Conservation (phyloP, 37 sponge, comb jelly and placozoan genomes). For the Aphrocallistes beatrix region DNA sequence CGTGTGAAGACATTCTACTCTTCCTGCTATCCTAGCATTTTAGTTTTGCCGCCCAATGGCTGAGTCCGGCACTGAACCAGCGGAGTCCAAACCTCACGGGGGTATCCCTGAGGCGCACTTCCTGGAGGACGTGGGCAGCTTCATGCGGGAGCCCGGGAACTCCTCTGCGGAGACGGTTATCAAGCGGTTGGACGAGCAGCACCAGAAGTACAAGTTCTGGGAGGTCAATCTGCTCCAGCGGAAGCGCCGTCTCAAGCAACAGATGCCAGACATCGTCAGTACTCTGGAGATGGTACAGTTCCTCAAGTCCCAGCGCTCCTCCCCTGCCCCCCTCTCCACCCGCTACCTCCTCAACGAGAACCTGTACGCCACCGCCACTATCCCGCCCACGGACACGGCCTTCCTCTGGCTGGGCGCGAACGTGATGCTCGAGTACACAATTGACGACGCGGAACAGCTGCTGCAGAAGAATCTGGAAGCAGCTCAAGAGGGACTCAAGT, state of each 20-base stretch:
- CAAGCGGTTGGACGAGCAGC: slow-evolving; percentile 73
- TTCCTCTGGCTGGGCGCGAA: slow-evolving; percentile 92
- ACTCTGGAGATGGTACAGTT: slow-evolving; percentile 50
- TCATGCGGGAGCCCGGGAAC: slow-evolving; percentile 63
- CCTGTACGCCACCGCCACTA: slow-evolving; percentile 63
- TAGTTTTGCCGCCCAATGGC: background rate
- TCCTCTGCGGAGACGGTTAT: slow-evolving; percentile 55
- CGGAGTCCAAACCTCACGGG: slow-evolving; percentile 23
- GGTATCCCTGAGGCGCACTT: slow-evolving; percentile 83
- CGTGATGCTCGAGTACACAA: slow-evolving; percentile 87
- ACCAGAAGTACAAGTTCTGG: slow-evolving; percentile 84
- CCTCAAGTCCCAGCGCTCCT: slow-evolving; percentile 37
- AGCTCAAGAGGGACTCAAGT: slow-evolving; percentile 39
- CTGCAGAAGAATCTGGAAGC: slow-evolving; percentile 55
- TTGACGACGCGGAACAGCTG: slow-evolving; percentile 62
- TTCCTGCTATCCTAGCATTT: too few relatives aligned
- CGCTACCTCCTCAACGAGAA: slow-evolving; percentile 66
- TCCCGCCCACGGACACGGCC: slow-evolving; percentile 67
- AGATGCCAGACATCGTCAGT: slow-evolving; percentile 72
- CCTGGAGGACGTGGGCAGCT: slow-evolving; percentile 85
- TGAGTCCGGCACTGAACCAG: background rate
- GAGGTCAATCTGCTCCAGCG: slow-evolving; percentile 62
- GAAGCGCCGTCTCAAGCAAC: slow-evolving; percentile 56
- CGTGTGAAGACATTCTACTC: too few relatives aligned
- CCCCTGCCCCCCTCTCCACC: slow-evolving; percentile 27